Evolutionary conservation across 2,888 invertebrate species (phyloP).

Genomic region (Patella pellucida): DNA sequence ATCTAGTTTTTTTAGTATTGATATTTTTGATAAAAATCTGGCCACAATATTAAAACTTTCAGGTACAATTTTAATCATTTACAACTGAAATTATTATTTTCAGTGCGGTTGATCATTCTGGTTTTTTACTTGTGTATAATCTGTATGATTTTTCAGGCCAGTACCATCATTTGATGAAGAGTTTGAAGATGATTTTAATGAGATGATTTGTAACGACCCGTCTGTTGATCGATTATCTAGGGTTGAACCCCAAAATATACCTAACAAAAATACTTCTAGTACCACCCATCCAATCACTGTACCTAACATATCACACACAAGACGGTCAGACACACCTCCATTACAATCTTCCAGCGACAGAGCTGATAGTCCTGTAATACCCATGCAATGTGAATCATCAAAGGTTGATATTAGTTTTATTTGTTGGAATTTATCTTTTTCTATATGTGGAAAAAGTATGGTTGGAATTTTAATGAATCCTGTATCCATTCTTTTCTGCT

Average conservation of each 20-base stretch:
- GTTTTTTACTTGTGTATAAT: too few relatives aligned
- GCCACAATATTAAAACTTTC: too few relatives aligned
- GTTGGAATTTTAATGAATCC: too few relatives aligned
- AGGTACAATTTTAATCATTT: too few relatives aligned
- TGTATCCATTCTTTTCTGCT: too few relatives aligned
- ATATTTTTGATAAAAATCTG: too few relatives aligned
- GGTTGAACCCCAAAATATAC: slow-evolving; percentile 28
- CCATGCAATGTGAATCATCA: slow-evolving; percentile 33
- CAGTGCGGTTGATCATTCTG: too few relatives aligned
- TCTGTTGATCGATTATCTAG: slow-evolving; percentile 29
- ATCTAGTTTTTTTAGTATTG: too few relatives aligned
- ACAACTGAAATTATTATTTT: too few relatives aligned
- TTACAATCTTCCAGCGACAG: not conserved
- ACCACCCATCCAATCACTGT: slow-evolving; percentile 26
- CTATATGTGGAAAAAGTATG: too few relatives aligned
- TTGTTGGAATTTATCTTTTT: too few relatives aligned
- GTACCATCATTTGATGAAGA: slow-evolving; percentile 41
- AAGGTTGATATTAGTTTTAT: not conserved
- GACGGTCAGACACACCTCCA: not conserved
- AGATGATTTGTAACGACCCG: slow-evolving; percentile 40
- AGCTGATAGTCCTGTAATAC: slow-evolving; percentile 45
- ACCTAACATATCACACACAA: not conserved
- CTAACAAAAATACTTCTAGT: slow-evolving; percentile 15
- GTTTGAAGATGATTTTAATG: slow-evolving; percentile 48
- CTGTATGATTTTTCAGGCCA: slow-evolving; percentile 30